Base-by-base conservation (phyloP, 1,140 invertebrate species). In the Mesaphorura yosii region DNA sequence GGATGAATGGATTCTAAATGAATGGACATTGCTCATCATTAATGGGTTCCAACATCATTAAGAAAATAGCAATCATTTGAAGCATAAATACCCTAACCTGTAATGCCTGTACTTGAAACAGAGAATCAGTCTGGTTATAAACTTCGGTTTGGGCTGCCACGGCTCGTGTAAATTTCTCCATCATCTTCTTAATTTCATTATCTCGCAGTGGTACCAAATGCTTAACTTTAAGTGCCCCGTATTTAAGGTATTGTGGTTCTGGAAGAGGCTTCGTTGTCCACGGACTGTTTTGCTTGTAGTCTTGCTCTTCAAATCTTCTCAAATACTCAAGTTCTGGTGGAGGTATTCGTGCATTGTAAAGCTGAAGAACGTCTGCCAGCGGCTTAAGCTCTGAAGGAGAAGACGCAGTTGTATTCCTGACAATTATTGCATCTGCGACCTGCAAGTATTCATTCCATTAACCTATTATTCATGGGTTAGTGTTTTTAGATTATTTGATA, bases 151-250 rank as follows among this genome's bases (percentile, higher is more conserved):
- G n/a, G n/a, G n/a, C n/a, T n/a, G n/a, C n/a, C n/a, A n/a, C n/a
- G n/a, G n/a, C n/a, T n/a, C n/a, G n/a, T n/a, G n/a, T n/a, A n/a
- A n/a, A n/a, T n/a, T n/a, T n/a, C n/a, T n/a, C n/a, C n/a, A n/a
- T n/a, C n/a, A n/a, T n/a, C n/a, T n/a, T n/a, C 10, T 38, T 31
- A 17, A 54, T 20, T 44, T 51, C 20, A 25, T 50, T 54, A 39
- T 58, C 48, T 4, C 48, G 41, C 12, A 58, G 29, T 0, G 52
- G 41, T n/a, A 58, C 27, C 19, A 58, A 42, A 28, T 58, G 48
- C 38, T 58, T 58, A 2, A 58, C 51, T 51, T 58, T 58, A 6
- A 58, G 28, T 15, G 52, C 57, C 1, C 48, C 42, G n/a, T 50
- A 22, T n/a, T 58, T 54, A 2, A 54, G 26, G 42, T 23, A 40